A percentile compares a stretch with the other conserved stretches of the same genome.
These are phyloP conservation scores for Enhydra lutris DNA, from an alignment of 2,113 vertebrate genomes.

Conservation along the genomic window DNA sequence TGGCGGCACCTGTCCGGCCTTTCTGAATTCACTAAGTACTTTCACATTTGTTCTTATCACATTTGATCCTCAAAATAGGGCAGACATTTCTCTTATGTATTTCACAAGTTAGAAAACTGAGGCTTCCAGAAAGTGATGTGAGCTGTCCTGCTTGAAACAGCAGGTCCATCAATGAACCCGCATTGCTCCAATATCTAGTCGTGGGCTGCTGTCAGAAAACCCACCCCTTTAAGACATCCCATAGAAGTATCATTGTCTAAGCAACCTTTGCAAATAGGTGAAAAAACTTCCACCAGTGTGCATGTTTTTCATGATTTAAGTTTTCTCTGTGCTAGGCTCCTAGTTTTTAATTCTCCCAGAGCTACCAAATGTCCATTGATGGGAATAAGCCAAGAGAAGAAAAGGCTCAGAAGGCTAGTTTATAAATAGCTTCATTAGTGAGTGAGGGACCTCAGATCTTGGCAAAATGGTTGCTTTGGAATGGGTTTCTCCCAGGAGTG, in stretches of 20 bases:
- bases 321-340: background rate
- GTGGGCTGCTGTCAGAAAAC: background rate
- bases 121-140: background rate
- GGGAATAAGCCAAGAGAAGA: background rate
- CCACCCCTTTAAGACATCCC: background rate
- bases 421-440: constrained; percentile 19
- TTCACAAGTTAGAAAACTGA: background rate
- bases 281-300: rapidly evolving
- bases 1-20: rapidly evolving
- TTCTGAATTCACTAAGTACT: background rate
- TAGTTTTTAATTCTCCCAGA: background rate
- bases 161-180: too few species aligned
- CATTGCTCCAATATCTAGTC: too few species aligned
- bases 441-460: background rate
- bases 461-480: background rate
- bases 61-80: background rate
- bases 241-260: background rate
- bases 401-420: background rate
- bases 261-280: background rate
- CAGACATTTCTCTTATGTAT: background rate
- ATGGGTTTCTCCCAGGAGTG: background rate
- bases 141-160: background rate
- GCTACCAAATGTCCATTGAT: background rate
- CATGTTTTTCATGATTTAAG: background rate
- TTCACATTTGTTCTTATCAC: background rate